Base-by-base conservation (phyloP, 2,797 vertebrate genomes). In the Phoebastria nigripes region DNA sequence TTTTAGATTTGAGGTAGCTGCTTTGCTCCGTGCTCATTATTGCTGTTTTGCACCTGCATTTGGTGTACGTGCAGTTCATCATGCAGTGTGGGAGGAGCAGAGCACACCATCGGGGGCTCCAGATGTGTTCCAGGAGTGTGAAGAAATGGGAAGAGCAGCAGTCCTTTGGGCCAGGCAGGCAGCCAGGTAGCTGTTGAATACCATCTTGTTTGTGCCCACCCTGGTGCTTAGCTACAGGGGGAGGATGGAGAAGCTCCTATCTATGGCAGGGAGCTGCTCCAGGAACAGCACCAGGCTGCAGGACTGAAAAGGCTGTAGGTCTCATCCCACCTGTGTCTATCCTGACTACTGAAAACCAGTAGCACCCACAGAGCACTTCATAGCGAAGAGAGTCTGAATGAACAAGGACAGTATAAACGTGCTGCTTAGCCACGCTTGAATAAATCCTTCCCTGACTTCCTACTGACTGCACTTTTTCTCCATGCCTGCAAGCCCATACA, bases 21-120 rank as follows among this genome's bases (percentile, higher is more conserved):
- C 41, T 85, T 55, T 25, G 41, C 41, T 65, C 47, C 7, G 0
- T 3, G 9, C n/a, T 46, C 25, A 1, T 61, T 51, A 12, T 29
- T 6, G 11, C 31, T 47, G 19, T 20, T 35, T 29, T 29, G 58
- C 12, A 1, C 1, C 6, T 37, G 44, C 12, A 0, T 54, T 71
- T 80, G 31, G 14, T 37, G 55, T 19, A 9, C 3, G 12, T 52
- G 41, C 24, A 1, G 3, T 24, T 77, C 6, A 3, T 21, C 15
- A 3, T 15, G 28, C 29, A 17, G 42, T 4, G 15, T 7, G 6
- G 80, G 35, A 44, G 33, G 15, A 46, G 42, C 55, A 44, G 17
- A 63, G 20, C 15, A 15, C 49, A 7, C 20, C 20, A 11, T 0
- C 0, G 2, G 33, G 13, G n/a, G 12, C 41, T 67, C 37, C 46